A percentile compares a stretch with the other conserved stretches of the same genome.
Conservation (phyloP, 2,888 invertebrate species). For the Drosophila putrida region DNA sequence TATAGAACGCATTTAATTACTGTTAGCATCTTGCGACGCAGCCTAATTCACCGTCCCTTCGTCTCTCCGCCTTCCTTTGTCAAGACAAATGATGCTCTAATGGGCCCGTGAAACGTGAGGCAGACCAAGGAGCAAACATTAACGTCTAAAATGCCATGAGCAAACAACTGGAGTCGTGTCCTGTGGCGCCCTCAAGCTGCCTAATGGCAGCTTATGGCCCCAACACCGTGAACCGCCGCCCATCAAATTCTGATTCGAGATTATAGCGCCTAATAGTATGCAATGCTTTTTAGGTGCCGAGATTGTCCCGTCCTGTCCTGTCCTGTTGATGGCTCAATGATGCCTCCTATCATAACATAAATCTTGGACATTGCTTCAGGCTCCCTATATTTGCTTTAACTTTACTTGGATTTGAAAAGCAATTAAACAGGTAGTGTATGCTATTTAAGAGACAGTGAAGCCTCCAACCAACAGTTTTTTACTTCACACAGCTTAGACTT, state of each 20-base stretch:
- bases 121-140: constrained; percentile 62
- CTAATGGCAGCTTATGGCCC: constrained; percentile 59
- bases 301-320: constrained; percentile 13
- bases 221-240: constrained; percentile 3
- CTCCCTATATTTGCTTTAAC: constrained; percentile 18
- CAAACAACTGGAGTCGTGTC: constrained; percentile 37
- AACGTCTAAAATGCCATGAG: constrained; percentile 22
- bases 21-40: constrained; percentile 20
- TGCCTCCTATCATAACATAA: constrained; percentile 75
- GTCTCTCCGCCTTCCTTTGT: not conserved
- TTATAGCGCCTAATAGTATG: constrained; percentile 68
- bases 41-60: not conserved
- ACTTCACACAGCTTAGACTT: constrained; percentile 35
- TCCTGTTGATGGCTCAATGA: constrained; percentile 58
- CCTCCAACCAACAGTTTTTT: no score
- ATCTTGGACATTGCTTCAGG: constrained; percentile 49
- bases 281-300: constrained; percentile 56
- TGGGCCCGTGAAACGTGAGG: constrained; percentile 53
- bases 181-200: constrained; percentile 28
- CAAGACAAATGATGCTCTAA: constrained; percentile 71
- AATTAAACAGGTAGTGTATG: constrained; percentile 60
- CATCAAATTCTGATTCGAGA: constrained; percentile 63
- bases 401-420: constrained; percentile 68
- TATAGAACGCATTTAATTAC: constrained; percentile 73
- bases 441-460: not conserved